Evolutionary conservation across 2,113 vertebrate species (phyloP).

Genomic region (Erythrocercus mccallii): DNA sequence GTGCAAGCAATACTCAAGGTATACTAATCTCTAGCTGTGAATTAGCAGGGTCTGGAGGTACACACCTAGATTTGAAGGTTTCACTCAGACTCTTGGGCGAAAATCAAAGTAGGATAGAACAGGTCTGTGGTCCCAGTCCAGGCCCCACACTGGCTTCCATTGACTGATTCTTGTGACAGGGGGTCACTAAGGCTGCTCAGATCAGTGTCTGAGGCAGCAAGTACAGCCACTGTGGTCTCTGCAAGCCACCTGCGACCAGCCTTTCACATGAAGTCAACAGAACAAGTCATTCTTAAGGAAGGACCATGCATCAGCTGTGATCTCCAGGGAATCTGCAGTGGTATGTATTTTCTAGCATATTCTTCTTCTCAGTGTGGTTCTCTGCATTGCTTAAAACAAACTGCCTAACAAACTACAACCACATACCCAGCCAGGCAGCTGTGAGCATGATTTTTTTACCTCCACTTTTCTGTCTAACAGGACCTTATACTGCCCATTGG

Average conservation of each 20-base stretch:
- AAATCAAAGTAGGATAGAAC: background rate
- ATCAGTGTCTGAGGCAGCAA: background rate
- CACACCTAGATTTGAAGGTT: background rate
- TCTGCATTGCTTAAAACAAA: background rate
- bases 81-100: background rate
- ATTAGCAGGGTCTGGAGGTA: background rate
- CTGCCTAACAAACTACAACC: background rate
- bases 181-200: background rate
- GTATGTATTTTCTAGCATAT: background rate
- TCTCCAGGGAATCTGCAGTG: background rate
- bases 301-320: accelerated
- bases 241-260: accelerated
- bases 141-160: background rate
- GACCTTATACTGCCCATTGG: background rate
- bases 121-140: background rate
- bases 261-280: background rate
- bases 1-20: background rate
- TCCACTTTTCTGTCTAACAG: background rate
- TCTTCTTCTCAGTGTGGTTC: background rate
- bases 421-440: background rate
- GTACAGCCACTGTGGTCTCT: background rate
- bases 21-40: background rate
- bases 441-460: background rate
- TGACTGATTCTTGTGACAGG: accelerated
- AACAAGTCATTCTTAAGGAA: background rate